Conservation (phyloP, 2,113 vertebrate species). For the Bolborhynchus lineola region DNA sequence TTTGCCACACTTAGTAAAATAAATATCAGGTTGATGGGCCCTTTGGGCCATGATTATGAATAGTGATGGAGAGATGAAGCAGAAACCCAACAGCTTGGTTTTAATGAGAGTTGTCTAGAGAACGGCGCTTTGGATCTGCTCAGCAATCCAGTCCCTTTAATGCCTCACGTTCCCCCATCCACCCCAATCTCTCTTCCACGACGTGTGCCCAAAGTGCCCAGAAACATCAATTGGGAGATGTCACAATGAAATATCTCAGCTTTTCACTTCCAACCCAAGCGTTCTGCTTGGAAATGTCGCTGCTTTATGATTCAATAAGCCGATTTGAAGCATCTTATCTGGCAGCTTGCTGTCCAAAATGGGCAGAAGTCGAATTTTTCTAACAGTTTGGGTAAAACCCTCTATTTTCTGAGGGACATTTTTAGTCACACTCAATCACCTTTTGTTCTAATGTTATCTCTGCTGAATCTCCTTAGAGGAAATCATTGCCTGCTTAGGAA, state of each 20-base stretch:
- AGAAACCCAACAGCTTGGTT: neutral
- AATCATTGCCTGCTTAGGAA: neutral
- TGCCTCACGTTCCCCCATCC: neutral
- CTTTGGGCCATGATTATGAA: neutral
- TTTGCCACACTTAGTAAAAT: neutral
- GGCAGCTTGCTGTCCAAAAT: constrained; percentile 38
- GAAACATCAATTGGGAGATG: constrained; percentile 45
- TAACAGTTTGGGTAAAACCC: neutral
- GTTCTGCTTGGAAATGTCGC: neutral
- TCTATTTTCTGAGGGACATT: neutral
- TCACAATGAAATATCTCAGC: constrained; percentile 55
- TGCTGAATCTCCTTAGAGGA: neutral
- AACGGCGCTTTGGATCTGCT: neutral
- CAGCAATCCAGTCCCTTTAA: neutral
- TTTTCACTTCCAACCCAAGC: constrained; percentile 53
- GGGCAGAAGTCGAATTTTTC: constrained; percentile 33
- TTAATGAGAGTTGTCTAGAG: neutral
- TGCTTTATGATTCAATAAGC: constrained; percentile 47
- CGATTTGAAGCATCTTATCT: constrained; percentile 55
- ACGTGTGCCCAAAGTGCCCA: constrained; percentile 48
- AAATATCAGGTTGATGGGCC: neutral
- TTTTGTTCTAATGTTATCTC: constrained; percentile 10
- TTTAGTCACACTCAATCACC: neutral
- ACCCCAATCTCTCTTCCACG: neutral
- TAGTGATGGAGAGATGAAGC: neutral